Conservation (phyloP, 2,888 invertebrate species). For the Notodonta ziczac region DNA sequence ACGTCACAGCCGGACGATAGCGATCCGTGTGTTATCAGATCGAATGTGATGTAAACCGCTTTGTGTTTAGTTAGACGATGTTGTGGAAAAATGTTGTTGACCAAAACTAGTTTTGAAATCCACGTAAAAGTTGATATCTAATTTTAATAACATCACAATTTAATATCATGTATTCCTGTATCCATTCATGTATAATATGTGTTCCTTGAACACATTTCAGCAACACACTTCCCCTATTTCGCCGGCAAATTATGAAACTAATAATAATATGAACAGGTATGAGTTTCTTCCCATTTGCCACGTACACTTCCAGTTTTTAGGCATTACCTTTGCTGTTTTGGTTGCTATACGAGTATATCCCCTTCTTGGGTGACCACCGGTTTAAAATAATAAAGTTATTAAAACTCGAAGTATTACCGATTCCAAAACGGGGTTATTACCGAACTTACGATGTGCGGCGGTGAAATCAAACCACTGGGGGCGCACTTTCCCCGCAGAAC, state of each 20-base stretch:
- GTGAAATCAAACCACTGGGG: conserved; percentile 43
- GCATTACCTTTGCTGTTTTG: too few species aligned
- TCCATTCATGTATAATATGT: too few species aligned
- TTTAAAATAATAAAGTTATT: neutral
- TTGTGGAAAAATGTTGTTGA: neutral
- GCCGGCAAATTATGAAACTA: too few species aligned
- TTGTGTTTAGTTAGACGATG: conserved; percentile 2
- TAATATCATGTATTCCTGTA: too few species aligned
- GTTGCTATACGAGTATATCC: too few species aligned
- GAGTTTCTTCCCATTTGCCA: too few species aligned
- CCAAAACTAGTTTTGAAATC: neutral
- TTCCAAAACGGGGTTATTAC: conserved; percentile 34
- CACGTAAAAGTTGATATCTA: neutral
- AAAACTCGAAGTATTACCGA: neutral
- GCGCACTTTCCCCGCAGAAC: conserved; percentile 47
- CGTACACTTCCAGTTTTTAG: too few species aligned
- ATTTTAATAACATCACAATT: neutral
- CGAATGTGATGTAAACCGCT: conserved; percentile 23
- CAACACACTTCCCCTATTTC: too few species aligned
- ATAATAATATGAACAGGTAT: too few species aligned
- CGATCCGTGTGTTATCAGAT: conserved; percentile 35
- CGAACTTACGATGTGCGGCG: conserved; percentile 17
- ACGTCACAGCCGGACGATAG: conserved; percentile 54
- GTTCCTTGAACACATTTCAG: too few species aligned
- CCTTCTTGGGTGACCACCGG: neutral